Base-by-base conservation (phyloP, 53 echinoderm and acorn worm species). In the Antedon mediterranea region DNA sequence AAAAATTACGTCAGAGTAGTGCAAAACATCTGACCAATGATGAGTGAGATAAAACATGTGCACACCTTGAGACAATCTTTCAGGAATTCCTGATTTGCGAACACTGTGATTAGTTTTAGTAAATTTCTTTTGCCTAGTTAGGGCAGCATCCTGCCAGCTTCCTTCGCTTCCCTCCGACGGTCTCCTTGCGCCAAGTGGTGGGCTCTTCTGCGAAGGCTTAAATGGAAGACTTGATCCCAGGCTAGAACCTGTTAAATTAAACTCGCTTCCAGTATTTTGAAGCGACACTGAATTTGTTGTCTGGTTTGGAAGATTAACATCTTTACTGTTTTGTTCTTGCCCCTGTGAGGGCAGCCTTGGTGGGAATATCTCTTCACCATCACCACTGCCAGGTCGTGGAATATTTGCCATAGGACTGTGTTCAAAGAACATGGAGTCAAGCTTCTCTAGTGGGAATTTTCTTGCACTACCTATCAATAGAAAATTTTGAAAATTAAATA, bases 311-410 rank as follows among this genome's bases (percentile, higher is more conserved):
- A 74, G 33, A 29, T 75, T 34, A 23, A 71, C 30, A 29, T 75
- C 71, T 9, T 44, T 31, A 27, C 79, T 78, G 13, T 77, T 75
- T 28, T 43, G 79, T 29, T 42, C 43, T 31, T 72, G 73, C 23
- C 72, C 74, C 3, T 43, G 81, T 13, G 77, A 30, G 11, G 78
- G 72, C 14, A 81, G 74, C 14, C 43, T 80, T 18, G 73, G 81
- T 32, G 34, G 75, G 41, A 71, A 75, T 15, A 75, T 81, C 32
- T 85, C 85, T 23, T 81, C 85, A 13, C 85, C 85, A 43, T 85
- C 85, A 27, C 85, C 85, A 30, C 85, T 85, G 18, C 85, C 85
- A 6, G 85, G 76, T 75, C 85, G 75, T 75, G 81, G 81, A 20
- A 80, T 71, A 26, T 81, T 81, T 32, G 85, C 32, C 26, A 71